Conservation (phyloP, 92 coral and sea anemone genomes). For the Hydrozoanthus gracilis region DNA sequence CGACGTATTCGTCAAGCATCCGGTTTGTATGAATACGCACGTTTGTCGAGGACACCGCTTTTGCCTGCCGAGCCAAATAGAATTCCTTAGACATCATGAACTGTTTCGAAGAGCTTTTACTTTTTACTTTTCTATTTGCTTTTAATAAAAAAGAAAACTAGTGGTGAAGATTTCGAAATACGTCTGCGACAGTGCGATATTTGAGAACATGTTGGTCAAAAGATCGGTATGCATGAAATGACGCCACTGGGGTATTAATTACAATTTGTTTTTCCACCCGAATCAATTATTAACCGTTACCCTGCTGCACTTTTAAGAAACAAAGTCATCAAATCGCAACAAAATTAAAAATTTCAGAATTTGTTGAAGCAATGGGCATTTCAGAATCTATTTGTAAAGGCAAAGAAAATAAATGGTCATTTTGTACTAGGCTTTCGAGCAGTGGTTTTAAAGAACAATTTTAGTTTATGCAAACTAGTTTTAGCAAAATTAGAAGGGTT, state of each 20-base stretch:
- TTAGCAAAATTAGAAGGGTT: background rate
- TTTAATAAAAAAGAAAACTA: no score
- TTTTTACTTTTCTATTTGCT: background rate
- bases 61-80: conserved; percentile 85
- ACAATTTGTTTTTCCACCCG: background rate
- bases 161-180: background rate
- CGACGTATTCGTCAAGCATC: conserved; percentile 74
- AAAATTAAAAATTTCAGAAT: no score
- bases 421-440: no score
- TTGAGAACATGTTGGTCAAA: background rate
- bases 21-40: conserved; percentile 79
- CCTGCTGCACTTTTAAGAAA: no score
- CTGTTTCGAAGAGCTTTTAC: background rate
- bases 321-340: no score
- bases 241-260: background rate
- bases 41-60: conserved; percentile 88
- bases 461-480: no score
- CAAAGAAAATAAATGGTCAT: no score
- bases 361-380: no score
- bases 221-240: background rate
- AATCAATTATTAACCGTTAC: no score
- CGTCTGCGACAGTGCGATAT: background rate
- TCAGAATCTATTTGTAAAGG: no score
- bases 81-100: conserved; percentile 62
- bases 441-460: no score